Conservation (phyloP, 2,113 vertebrate genomes). For the Ctenodactylus gundi region DNA sequence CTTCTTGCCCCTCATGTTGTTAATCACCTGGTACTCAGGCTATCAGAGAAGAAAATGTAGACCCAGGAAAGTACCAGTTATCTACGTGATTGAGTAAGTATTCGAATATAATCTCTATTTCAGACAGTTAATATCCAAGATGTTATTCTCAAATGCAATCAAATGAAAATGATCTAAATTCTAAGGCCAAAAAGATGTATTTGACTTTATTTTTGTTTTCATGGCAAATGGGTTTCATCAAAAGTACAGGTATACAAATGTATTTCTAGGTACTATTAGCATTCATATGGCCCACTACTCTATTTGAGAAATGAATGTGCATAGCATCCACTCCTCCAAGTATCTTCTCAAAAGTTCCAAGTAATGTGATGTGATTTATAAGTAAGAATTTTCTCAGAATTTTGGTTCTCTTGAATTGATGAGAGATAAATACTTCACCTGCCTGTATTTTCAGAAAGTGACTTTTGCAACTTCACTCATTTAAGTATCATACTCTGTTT, state of each 20-base stretch:
- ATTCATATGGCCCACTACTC: background rate
- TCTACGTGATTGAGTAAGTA: slow-evolving; percentile 8
- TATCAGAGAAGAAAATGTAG: background rate
- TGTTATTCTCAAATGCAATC: background rate
- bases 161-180: slow-evolving; percentile 41
- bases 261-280: background rate
- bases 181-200: background rate
- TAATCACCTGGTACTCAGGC: background rate
- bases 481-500: too few species aligned
- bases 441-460: background rate
- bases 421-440: background rate
- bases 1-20: background rate
- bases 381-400: background rate
- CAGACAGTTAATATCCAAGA: background rate
- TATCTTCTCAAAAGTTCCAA: background rate
- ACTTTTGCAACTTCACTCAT: background rate
- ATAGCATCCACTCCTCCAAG: background rate
- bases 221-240: background rate
- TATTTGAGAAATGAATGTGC: background rate
- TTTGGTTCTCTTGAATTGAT: background rate
- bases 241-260: background rate
- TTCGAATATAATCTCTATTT: background rate
- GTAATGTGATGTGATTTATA: background rate
- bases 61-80: background rate
- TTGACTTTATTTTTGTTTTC: background rate